A percentile compares a stretch with the other conserved stretches of the same genome.
Conservation (phyloP, 2,113 vertebrate genomes). For the Parotia lawesii region DNA sequence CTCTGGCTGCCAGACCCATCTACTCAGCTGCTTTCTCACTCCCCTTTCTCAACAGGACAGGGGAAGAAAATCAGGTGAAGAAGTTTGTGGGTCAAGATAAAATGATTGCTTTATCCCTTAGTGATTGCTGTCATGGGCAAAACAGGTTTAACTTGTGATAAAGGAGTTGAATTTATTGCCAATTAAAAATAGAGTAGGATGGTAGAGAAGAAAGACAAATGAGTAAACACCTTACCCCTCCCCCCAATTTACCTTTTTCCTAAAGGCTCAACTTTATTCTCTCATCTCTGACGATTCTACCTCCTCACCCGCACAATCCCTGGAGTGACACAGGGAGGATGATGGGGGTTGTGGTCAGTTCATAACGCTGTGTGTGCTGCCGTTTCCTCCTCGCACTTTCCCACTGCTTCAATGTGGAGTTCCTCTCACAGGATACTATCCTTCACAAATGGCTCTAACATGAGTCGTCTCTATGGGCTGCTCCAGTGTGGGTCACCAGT, state of each 20-base stretch:
- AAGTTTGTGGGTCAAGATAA: not conserved
- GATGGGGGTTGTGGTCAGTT: not conserved
- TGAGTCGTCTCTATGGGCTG: not conserved
- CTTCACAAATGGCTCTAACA: not conserved
- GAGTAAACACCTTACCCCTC: not conserved
- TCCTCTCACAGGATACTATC: not conserved
- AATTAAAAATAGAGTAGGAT: not conserved
- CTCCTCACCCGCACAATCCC: fast-evolving
- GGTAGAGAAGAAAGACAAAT: not conserved
- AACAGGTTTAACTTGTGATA: not conserved
- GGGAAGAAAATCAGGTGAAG: not conserved
- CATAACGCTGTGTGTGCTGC: not conserved
- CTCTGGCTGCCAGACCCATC: not conserved
- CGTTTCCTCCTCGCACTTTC: not conserved
- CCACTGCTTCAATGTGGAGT: not conserved
- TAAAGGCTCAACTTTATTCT: not conserved
- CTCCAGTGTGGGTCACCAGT: not conserved
- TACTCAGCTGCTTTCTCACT: not conserved
- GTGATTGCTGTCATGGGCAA: not conserved
- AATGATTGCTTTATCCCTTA: not conserved
- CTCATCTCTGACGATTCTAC: not conserved
- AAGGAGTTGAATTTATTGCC: not conserved
- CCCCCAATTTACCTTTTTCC: not conserved
- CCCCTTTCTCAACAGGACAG: not conserved
- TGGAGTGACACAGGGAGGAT: not conserved